phyloP scores from a whole-genome alignment of 1,140 invertebrate species.

The Meloidogyne hapla region DNA sequence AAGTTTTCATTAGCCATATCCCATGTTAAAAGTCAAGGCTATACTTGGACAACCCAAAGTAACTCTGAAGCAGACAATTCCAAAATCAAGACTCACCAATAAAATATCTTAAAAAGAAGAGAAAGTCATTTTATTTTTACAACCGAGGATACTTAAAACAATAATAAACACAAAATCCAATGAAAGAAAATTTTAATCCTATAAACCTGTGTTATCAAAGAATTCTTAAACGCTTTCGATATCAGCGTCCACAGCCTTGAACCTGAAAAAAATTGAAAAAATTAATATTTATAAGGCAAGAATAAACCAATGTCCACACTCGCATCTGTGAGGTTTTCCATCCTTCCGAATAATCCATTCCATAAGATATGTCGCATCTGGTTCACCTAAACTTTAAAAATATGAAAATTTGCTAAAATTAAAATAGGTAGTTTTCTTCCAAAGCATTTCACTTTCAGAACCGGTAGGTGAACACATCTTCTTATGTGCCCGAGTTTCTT shows the following conservation, averaged over 20 bases:
- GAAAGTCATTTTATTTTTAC: neutral
- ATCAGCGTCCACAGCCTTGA: slow-evolving; percentile 19
- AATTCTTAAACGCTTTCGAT: neutral
- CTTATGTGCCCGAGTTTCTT: no score
- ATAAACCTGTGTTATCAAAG: neutral
- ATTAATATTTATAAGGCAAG: slow-evolving; percentile 30
- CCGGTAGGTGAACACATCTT: no score
- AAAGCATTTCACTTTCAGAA: no score
- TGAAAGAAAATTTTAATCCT: neutral
- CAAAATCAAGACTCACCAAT: no score
- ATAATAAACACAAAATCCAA: neutral
- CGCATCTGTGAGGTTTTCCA: slow-evolving; percentile 77
- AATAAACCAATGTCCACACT: slow-evolving; percentile 78
- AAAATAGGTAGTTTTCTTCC: no score
- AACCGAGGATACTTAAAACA: neutral
- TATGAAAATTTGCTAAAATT: no score
- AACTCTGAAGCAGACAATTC: no score
- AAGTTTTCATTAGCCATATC: no score
- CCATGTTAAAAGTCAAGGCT: no score
- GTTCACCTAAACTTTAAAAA: slow-evolving; percentile 70
- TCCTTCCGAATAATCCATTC: slow-evolving; percentile 92
- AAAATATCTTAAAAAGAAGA: neutral
- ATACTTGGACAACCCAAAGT: no score
- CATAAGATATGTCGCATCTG: slow-evolving; percentile 79
- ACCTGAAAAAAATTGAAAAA: slow-evolving; percentile 7